Percentiles rank a stretch among this genome's conserved stretches.
Conservation (phyloP, 2,113 vertebrate species). For the Forbesichthys papilliferus region DNA sequence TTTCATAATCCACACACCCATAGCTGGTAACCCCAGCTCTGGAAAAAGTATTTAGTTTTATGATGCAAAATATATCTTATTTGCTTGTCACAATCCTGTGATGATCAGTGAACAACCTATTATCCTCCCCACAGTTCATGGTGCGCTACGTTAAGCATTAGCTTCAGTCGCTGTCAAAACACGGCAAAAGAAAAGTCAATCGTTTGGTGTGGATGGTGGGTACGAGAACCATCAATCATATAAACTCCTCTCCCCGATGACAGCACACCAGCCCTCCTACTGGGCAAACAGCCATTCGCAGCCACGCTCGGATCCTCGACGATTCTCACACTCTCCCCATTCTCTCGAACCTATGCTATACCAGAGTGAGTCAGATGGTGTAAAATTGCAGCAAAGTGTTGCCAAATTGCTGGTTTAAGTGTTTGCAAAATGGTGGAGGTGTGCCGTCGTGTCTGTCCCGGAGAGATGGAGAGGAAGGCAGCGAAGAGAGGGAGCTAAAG, state of each 20-base stretch:
- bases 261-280: constrained; percentile 27
- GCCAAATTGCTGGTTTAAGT: constrained; percentile 28
- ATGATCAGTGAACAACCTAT: no score
- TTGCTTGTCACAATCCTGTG: no score
- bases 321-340: constrained; percentile 20
- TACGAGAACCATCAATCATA: constrained; percentile 16
- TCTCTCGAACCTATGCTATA: constrained; percentile 22
- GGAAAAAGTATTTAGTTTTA: no score
- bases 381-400: constrained; percentile 25
- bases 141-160: no score
- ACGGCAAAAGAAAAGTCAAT: no score
- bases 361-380: constrained; percentile 16
- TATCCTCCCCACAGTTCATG: no score
- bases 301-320: constrained; percentile 23
- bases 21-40: no score
- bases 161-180: no score
- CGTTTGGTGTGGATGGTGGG: no score
- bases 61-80: no score
- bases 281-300: constrained; percentile 35
- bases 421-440: constrained; percentile 4
- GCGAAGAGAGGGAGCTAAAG: no score
- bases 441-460: neutral
- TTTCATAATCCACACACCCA: no score
- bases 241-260: constrained; percentile 13
- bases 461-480: neutral